Conservation (phyloP, 2,888 invertebrate genomes). For the Andrena flavipes region DNA sequence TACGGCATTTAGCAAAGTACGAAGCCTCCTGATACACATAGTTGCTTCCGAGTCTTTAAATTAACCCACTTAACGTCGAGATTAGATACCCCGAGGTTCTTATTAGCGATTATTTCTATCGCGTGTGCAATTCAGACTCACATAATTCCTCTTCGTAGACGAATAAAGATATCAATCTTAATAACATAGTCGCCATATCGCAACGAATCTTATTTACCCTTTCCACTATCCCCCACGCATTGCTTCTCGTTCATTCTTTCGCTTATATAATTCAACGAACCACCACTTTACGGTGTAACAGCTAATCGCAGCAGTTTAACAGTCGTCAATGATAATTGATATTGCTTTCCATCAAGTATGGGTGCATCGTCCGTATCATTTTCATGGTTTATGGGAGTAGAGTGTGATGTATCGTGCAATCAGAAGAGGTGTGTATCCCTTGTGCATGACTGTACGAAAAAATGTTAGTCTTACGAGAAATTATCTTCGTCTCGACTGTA, state of each 20-base stretch:
- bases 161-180: constrained; percentile 51
- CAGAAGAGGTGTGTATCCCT: neutral
- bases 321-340: constrained; percentile 24
- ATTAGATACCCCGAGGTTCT: constrained; percentile 7
- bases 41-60: constrained; percentile 17
- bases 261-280: constrained; percentile 39
- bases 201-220: constrained; percentile 38
- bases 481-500: neutral
- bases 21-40: neutral
- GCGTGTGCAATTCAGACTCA: constrained; percentile 25
- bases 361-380: neutral
- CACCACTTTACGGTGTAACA: constrained; percentile 23
- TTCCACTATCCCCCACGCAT: constrained; percentile 20
- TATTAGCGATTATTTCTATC: constrained; percentile 25
- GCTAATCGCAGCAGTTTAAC: neutral
- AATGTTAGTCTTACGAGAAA: neutral
- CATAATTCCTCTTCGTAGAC: constrained; percentile 25
- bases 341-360: neutral
- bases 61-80: constrained; percentile 1
- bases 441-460: too few relatives aligned
- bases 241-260: constrained; percentile 18
- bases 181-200: constrained; percentile 43
- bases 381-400: too few relatives aligned
- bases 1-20: neutral
- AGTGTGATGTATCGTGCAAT: neutral